Percentiles rank a stretch among this genome's conserved stretches.
Evolutionary conservation across 2,888 invertebrate genomes (phyloP).

Genomic region (Cynaeus angustus): DNA sequence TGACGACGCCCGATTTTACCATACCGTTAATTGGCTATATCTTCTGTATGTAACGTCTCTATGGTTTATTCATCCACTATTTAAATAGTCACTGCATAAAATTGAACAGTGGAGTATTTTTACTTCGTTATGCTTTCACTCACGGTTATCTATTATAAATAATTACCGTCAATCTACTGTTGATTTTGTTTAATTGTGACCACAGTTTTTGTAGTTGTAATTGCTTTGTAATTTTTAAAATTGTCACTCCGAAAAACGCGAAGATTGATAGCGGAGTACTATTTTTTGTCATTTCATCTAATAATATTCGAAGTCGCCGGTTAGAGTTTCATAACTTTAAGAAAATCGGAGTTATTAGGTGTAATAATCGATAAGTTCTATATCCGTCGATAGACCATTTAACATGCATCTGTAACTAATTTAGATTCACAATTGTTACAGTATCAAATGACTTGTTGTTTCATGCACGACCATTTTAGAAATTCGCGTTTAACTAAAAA

Average conservation of each 20-base stretch:
- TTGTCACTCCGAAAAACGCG: not conserved
- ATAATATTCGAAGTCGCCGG: constrained; percentile 19
- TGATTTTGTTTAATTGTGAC: constrained; percentile 43
- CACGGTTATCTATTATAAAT: constrained; percentile 50
- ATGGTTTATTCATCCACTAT: constrained; percentile 31
- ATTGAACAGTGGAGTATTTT: constrained; percentile 38
- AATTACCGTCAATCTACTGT: constrained; percentile 43
- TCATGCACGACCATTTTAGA: constrained; percentile 12
- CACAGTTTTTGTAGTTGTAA: constrained; percentile 34
- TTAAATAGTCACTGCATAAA: constrained; percentile 40
- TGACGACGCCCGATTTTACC: constrained; percentile 12
- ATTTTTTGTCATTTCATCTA: constrained; percentile 23
- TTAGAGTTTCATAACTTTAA: constrained; percentile 11
- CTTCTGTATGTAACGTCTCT: constrained; percentile 15
- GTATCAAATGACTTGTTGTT: constrained; percentile 23
- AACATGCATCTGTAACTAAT: constrained; percentile 31
- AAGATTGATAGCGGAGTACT: not conserved
- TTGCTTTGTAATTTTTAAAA: constrained; percentile 23
- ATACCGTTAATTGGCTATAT: constrained; percentile 22
- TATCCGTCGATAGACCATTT: constrained; percentile 38
- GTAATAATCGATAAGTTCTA: constrained; percentile 39
- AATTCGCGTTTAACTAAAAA: constrained; percentile 27
- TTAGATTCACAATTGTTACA: constrained; percentile 33
- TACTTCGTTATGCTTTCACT: constrained; percentile 51
- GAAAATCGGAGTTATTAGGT: constrained; percentile 29